Percentiles rank a stretch among this genome's conserved stretches.
phyloP scores from a whole-genome alignment of 2,797 vertebrate genomes.

The Amblyopsis hoosieri region DNA sequence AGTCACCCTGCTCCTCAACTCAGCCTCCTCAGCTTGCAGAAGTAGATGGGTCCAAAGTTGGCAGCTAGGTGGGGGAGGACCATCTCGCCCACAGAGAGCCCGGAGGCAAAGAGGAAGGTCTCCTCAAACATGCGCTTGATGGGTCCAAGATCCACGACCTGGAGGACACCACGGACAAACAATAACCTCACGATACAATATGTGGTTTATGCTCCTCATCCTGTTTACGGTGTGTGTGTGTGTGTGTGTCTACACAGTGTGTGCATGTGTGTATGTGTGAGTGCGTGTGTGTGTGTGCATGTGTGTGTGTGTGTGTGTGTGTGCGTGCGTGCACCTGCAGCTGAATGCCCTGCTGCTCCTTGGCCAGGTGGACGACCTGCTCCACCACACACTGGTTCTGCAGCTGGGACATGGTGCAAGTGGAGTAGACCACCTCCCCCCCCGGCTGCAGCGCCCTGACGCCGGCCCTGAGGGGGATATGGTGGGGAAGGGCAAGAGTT shows the following conservation, averaged over 20 bases:
- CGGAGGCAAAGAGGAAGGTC: constrained; percentile 85
- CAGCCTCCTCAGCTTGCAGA: constrained; percentile 86
- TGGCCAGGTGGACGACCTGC: constrained; percentile 78
- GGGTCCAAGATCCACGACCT: constrained; percentile 77
- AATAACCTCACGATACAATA: background rate
- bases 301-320: background rate
- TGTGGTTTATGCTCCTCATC: too few relatives aligned
- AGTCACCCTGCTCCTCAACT: constrained; percentile 52
- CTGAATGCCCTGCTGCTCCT: constrained; percentile 68
- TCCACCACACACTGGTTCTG: constrained; percentile 91
- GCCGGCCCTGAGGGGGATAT: constrained; percentile 78
- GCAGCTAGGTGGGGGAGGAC: constrained; percentile 90
- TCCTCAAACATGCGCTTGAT: constrained; percentile 79
- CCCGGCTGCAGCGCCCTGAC: constrained; percentile 81
- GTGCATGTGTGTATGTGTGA: background rate
- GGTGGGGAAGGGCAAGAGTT: too few relatives aligned
- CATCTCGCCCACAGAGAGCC: constrained; percentile 85
- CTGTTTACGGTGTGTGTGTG: background rate
- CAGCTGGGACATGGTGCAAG: constrained; percentile 89
- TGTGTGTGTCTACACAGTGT: background rate
- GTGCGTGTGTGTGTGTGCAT: background rate
- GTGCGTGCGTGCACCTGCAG: constrained; percentile 56
- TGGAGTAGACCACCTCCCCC: constrained; percentile 88
- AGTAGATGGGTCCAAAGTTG: constrained; percentile 94
- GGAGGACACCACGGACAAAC: constrained; percentile 43